phyloP scores from a whole-genome alignment of 2,113 vertebrate genomes.

The Chlorodrepanis virens region DNA sequence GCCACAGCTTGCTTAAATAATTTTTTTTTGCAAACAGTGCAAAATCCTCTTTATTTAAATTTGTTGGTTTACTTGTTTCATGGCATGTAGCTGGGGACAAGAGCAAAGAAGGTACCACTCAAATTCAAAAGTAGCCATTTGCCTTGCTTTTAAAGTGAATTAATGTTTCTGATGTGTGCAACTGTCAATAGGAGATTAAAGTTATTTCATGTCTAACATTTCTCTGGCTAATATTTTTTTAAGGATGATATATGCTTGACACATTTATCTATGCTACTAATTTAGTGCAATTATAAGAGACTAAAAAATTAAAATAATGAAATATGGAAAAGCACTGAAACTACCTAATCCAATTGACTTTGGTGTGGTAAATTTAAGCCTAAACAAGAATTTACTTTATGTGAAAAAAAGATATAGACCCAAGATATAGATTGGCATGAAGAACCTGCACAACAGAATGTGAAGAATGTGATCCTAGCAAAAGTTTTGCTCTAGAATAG shows the following conservation, averaged over 20 bases:
- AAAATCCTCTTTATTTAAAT: slow-evolving; percentile 48
- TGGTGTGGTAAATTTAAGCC: neutral
- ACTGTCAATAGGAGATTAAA: neutral
- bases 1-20: slow-evolving; percentile 25
- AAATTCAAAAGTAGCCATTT: neutral
- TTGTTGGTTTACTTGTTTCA: slow-evolving; percentile 2
- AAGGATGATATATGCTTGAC: neutral
- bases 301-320: neutral
- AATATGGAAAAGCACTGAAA: neutral
- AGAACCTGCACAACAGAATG: neutral
- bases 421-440: neutral
- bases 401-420: neutral
- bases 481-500: neutral
- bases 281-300: neutral
- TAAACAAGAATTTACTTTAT: neutral
- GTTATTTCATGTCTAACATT: neutral
- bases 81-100: neutral
- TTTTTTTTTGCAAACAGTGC: slow-evolving; percentile 47
- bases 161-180: neutral
- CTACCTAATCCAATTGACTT: neutral
- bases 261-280: neutral
- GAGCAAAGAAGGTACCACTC: neutral
- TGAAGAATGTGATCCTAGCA: neutral
- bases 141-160: neutral
- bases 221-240: neutral